Base-by-base conservation (phyloP, 1,140 invertebrate species). In the Patella vulgata region DNA sequence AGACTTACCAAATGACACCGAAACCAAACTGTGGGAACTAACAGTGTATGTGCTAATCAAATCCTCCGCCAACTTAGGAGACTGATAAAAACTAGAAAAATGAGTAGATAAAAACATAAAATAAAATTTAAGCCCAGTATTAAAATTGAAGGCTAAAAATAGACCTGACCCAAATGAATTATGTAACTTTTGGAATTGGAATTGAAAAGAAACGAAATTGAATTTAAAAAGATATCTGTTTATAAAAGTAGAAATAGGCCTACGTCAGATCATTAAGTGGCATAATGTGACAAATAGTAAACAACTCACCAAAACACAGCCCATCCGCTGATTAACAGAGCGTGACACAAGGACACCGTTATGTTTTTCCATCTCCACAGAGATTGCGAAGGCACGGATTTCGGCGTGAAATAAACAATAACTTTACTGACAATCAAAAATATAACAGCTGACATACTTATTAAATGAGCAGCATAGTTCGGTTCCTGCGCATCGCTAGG, bases 291-390 rank as follows among this genome's bases (percentile, higher is more conserved):
- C n/a, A n/a, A n/a, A n/a, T n/a, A n/a, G n/a, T n/a, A n/a, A n/a
- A n/a, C 53, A 23, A 52, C 73, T 76, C 71, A 84, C 82, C 81
- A 81, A 19, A 71, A 36, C 19, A 77, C 55, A 14, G 79, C 67
- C 64, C 83, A 78, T 47, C 74, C 65, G 12, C 84, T 83, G 52
- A 81, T 85, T n/a, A 85, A 74, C 6, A 77, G n/a, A 8, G 85
- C 84, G 71, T 86, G 85, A 39, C 85, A 60, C 11, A 86, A 79
- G 14, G 85, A 86, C 30, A 80, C 79, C 2, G 75, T 71, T 28
- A 81, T 85, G 66, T 86, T 86, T 66, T 82, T 82, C 85, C 84
- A 86, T 73, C 83, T 84, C 85, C 85, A 86, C 9, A 50, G 14
- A 5, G 33, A 36, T 8, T 8, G 33, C 33, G 33, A 36, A 8